phyloP scores from a whole-genome alignment of 92 coral and sea anemone species.

The Micromussa lordhowensis region DNA sequence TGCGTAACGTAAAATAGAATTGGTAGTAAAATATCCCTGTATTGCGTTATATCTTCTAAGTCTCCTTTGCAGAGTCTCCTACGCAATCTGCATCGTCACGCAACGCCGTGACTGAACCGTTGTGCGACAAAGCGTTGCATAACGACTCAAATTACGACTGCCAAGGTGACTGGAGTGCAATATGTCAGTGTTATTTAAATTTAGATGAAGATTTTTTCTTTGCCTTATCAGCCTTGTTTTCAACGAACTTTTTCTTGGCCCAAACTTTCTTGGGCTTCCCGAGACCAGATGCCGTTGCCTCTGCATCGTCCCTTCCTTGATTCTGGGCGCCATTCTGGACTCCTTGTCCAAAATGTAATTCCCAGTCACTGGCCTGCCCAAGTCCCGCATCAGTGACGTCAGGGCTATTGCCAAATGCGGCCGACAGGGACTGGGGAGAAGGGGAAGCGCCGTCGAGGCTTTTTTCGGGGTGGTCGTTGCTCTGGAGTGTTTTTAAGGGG shows the following conservation, averaged over 20 bases:
- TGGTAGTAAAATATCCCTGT: not conserved
- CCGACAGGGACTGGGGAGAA: conserved; percentile 9
- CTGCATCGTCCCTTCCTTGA: not conserved
- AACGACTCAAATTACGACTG: not conserved
- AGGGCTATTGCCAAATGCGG: conserved; percentile 9
- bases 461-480: conserved; percentile 1
- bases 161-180: not conserved
- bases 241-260: conserved; percentile 48
- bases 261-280: conserved; percentile 43
- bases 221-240: conserved; percentile 27
- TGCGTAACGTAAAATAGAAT: not conserved
- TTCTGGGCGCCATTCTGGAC: not conserved
- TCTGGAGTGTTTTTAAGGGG: not conserved
- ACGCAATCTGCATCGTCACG: not conserved
- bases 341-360: not conserved
- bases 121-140: not conserved
- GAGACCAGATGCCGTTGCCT: not conserved
- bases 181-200: not conserved
- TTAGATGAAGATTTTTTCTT: conserved; percentile 24
- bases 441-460: not conserved
- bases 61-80: not conserved
- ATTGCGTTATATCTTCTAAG: not conserved
- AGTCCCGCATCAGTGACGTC: conserved; percentile 17
- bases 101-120: not conserved
- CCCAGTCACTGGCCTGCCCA: not conserved